Evolutionary conservation across 2,888 invertebrate genomes (phyloP), one percentile per base, ranked within the genome.

Genomic region (Agrilus biguttatus): DNA sequence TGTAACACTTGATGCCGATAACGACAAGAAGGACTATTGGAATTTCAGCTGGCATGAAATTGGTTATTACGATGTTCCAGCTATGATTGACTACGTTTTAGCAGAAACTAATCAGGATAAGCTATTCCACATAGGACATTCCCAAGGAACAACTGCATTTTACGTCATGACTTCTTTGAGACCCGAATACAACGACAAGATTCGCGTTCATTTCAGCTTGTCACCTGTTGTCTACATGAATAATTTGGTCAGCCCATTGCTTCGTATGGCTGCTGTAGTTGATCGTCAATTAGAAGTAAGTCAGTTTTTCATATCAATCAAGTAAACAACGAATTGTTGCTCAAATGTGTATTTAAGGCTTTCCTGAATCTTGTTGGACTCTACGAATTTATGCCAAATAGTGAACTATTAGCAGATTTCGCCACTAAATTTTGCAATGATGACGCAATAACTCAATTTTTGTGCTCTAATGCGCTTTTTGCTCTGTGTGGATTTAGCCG

Each of bases 31-130:
- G 17, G 42, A 49, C 40, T 64, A 61, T 46, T 65, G 63, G 63
- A 45, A 61, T 12, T 65, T 62, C 49, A 85, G 85, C 45, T 92
- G 82, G 80, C 84, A 91, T 58, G 80, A 89, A 59, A 86, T 91
- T 59, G 87, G 83, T 1, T 63, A 72, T 44, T 74, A 70, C 49
- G 93, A 93, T 62, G 56, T 92, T 34, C 88, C 91, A 1, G 75
- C 83, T 0, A 82, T 80, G 69, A 80, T 95, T 37, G 83, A 92
- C 58, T 77, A 80, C 55, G 70, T 80, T n/a, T 62, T 81, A 1
- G 54, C 59, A 0, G 40, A 51, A 3, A 82, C 37, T 5, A 41
- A 37, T 3, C 67, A 71, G 14, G 48, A 70, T 7, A 59, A 70
- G 36, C 46, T 80, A 1, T 67, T 68, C 46, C 78, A 76, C 57